These are phyloP conservation scores for Drosophila macrospina DNA, from an alignment of 2,888 invertebrate species.

Conservation along the genomic window DNA sequence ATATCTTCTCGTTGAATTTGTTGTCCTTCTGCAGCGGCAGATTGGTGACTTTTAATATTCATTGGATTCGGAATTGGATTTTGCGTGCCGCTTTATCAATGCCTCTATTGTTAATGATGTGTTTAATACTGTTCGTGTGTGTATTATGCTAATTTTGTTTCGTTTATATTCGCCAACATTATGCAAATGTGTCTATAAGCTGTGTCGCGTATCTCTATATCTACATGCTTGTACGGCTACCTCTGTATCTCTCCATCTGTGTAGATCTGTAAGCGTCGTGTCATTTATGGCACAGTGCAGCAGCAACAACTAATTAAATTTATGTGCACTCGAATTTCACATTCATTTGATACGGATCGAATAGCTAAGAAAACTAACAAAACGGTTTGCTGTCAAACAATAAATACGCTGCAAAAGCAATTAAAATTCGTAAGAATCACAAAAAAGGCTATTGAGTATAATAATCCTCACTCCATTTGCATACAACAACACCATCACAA, in stretches of 20 bases:
- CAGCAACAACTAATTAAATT: conserved; percentile 49
- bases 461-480: conserved; percentile 61
- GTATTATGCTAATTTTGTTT: conserved; percentile 51
- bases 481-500: conserved; percentile 44
- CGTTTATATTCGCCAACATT: conserved; percentile 54
- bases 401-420: conserved; percentile 66
- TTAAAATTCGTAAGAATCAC: conserved; percentile 57
- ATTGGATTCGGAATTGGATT: conserved; percentile 14
- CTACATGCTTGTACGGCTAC: conserved; percentile 27
- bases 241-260: conserved; percentile 31
- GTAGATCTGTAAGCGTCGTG: conserved; percentile 59
- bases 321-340: conserved; percentile 56
- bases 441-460: conserved; percentile 53
- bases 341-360: conserved; percentile 43
- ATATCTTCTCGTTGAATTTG: conserved; percentile 3
- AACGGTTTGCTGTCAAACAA: conserved; percentile 67
- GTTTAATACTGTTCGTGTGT: conserved; percentile 37
- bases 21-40: conserved; percentile 26
- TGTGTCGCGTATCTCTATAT: conserved; percentile 40
- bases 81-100: conserved; percentile 37
- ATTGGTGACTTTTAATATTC: conserved; percentile 37
- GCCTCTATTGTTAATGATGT: conserved; percentile 46
- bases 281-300: conserved; percentile 50
- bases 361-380: conserved; percentile 49
- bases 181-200: conserved; percentile 55